Conservation (phyloP, 2,113 vertebrate genomes). For the Rhizomys pruinosus region DNA sequence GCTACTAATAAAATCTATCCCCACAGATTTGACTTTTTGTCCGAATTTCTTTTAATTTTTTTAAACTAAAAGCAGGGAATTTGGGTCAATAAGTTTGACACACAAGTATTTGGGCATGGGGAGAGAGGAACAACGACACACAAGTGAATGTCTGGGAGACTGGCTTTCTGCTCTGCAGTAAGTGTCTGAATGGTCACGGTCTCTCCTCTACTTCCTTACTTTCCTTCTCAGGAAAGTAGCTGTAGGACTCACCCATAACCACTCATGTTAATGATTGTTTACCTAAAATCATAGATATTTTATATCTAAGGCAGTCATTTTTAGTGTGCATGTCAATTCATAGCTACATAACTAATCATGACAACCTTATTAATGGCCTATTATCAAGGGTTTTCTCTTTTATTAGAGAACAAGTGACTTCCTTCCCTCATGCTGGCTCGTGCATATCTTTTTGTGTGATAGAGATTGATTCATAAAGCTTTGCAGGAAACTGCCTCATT, state of each 20-base stretch:
- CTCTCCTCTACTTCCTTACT: background rate
- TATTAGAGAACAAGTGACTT: slow-evolving; percentile 90
- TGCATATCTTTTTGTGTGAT: slow-evolving; percentile 86
- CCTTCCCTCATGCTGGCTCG: slow-evolving; percentile 83
- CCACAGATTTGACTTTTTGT: background rate
- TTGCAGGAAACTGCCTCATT: slow-evolving; percentile 89
- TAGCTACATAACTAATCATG: slow-evolving; percentile 88
- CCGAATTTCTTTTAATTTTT: background rate
- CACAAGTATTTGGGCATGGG: background rate
- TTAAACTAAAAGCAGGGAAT: background rate
- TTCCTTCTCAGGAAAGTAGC: slow-evolving; percentile 37
- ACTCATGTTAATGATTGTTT: slow-evolving; percentile 16
- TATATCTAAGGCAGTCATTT: slow-evolving; percentile 81
- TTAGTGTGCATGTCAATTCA: slow-evolving; percentile 85
- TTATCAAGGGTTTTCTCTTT: slow-evolving; percentile 89
- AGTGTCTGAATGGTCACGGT: background rate
- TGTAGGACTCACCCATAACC: background rate
- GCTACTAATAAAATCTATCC: background rate
- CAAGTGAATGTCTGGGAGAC: slow-evolving; percentile 8
- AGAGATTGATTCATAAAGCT: slow-evolving; percentile 89
- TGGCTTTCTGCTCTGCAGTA: background rate
- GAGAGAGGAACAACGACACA: background rate
- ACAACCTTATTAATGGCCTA: slow-evolving; percentile 90
- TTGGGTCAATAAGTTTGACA: background rate
- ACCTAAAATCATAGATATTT: slow-evolving; percentile 66